Base-by-base conservation (phyloP, 2,888 invertebrate species). In the Myopa tessellatipennis region DNA sequence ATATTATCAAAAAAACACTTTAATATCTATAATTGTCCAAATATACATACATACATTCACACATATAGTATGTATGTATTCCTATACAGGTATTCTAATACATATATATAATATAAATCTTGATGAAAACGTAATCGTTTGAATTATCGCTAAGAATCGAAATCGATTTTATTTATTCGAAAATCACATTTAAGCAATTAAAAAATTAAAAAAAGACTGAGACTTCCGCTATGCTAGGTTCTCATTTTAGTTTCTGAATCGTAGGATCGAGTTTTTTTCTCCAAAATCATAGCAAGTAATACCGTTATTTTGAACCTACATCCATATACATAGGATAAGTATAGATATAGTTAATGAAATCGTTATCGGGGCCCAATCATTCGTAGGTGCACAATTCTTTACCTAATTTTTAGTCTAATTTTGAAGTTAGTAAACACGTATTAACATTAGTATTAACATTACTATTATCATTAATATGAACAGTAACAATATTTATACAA, bases 101-200 rank as follows among this genome's bases (percentile, higher is more conserved):
- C 2, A 26, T 26, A 26, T 26, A 26, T 26, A 26, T 2, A 26
- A 26, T 26, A 26, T 26, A 26, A 26, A 26, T 1, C 26, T 26
- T 18, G 7, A 40, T 5, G 12, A 36, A 50, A 38, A 67, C n/a
- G 40, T 38, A 74, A 75, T 65, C 58, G 36, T 36, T 34, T 18
- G 55, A 71, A 73, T 76, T 81, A 80, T 77, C 75, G 81, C 81
- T 81, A 81, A 72, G 70, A 58, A 4, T 26, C 60, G 36, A 73
- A 67, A 65, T 55, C 55, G 10, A 50, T 72, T 73, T 71, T 71
- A 55, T 45, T 8, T 40, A 60, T 38, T 61, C 40, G 61, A 45
- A 3, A 16, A 38, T 55, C 60, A 36, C 55, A 55, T 55, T 55
- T 55, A 10, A 55, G 5, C 10, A 61, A 26, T n/a, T 58, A 34